Evolutionary conservation across 2,113 vertebrate genomes (phyloP).

Genomic region (Apistogramma diplotaenia): DNA sequence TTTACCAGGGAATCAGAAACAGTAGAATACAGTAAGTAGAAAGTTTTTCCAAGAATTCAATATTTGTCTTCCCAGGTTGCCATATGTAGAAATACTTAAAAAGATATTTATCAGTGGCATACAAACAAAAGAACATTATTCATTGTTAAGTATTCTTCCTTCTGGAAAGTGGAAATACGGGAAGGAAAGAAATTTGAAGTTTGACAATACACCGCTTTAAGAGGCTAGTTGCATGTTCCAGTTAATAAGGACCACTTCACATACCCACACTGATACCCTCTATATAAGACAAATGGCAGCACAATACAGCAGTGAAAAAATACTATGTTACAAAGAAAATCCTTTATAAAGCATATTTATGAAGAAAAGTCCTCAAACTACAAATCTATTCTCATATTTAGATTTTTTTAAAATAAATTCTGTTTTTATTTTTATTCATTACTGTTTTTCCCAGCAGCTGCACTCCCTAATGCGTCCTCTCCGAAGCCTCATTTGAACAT

Average conservation of each 20-base stretch:
- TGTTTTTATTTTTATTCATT: neutral
- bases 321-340: neutral
- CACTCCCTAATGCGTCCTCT: neutral
- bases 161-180: neutral
- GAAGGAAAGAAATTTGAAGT: neutral
- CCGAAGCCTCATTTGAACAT: constrained; percentile 36
- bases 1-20: too few species aligned
- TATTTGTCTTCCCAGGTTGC: neutral
- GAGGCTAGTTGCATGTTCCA: neutral
- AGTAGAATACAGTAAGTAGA: neutral
- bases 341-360: neutral
- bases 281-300: too few species aligned
- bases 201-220: neutral
- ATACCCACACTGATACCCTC: neutral
- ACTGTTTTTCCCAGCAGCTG: neutral
- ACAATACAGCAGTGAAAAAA: neutral
- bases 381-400: neutral
- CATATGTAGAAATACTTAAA: neutral
- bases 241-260: neutral
- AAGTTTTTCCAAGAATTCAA: neutral
- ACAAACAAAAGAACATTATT: neutral
- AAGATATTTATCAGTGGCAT: neutral
- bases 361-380: neutral
- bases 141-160: neutral
- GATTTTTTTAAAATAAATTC: neutral